phyloP scores from a whole-genome alignment of 2,888 invertebrate species.

The Gastrophysa polygoni region DNA sequence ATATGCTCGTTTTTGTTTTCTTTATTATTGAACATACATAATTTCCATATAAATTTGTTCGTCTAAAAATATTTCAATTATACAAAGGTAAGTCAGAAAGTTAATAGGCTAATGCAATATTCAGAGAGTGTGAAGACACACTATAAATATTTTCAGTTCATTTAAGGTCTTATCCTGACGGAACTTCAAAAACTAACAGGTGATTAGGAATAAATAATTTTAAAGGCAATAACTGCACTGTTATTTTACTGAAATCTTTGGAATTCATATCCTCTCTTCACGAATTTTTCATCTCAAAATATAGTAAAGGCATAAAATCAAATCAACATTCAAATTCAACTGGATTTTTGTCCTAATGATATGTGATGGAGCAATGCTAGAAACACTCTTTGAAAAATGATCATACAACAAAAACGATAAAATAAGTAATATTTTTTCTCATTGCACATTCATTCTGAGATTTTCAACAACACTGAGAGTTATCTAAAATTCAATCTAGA shows the following conservation, averaged over 20 bases:
- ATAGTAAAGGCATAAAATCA: too few relatives aligned
- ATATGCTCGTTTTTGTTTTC: neutral
- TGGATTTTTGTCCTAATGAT: too few relatives aligned
- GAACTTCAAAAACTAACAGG: constrained; percentile 1
- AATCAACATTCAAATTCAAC: too few relatives aligned
- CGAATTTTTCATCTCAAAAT: too few relatives aligned
- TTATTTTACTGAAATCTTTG: constrained; percentile 1
- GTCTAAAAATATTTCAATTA: constrained; percentile 9
- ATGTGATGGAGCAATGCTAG: too few relatives aligned
- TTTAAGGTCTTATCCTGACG: neutral
- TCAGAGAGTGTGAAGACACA: neutral
- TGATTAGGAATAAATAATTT: neutral
- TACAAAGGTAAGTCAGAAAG: neutral
- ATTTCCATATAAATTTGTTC: constrained; percentile 13
- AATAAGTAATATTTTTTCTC: too few relatives aligned
- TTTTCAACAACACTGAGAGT: too few relatives aligned
- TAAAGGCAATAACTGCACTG: neutral
- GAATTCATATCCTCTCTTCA: neutral
- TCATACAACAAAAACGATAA: too few relatives aligned
- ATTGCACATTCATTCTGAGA: too few relatives aligned
- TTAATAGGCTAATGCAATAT: neutral
- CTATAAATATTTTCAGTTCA: neutral
- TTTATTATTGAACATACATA: constrained; percentile 10
- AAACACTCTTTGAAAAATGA: too few relatives aligned
- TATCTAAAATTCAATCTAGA: too few relatives aligned